A percentile compares a stretch with the other conserved stretches of the same genome.
Conservation (phyloP, 2,888 invertebrate species). For the Eledona agricola region DNA sequence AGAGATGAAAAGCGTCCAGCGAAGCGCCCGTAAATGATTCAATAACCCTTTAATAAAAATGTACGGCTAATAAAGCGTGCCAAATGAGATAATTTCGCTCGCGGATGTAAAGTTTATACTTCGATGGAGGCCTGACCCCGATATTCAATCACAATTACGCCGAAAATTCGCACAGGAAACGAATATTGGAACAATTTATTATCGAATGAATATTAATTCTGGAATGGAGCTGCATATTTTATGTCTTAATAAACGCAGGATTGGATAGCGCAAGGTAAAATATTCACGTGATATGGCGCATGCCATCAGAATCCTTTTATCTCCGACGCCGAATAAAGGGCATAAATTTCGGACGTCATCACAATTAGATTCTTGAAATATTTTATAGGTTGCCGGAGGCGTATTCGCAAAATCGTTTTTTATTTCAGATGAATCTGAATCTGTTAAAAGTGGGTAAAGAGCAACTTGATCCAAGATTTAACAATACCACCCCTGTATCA, state of each 20-base stretch:
- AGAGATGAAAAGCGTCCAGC: constrained; percentile 36
- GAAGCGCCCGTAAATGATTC: constrained; percentile 31
- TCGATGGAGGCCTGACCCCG: constrained; percentile 21
- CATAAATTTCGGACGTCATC: too few relatives aligned
- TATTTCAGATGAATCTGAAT: neutral
- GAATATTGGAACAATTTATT: constrained; percentile 13
- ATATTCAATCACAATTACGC: constrained; percentile 27
- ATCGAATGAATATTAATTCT: constrained; percentile 13
- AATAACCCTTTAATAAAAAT: constrained; percentile 34
- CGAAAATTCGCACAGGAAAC: constrained; percentile 1
- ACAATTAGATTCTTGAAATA: constrained; percentile 16
- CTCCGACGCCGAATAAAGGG: too few relatives aligned
- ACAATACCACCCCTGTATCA: too few relatives aligned
- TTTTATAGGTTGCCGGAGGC: too few relatives aligned
- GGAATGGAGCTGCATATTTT: constrained; percentile 22
- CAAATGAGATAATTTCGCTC: constrained; percentile 35
- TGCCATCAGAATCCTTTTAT: constrained; percentile 14
- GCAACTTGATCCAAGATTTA: too few relatives aligned
- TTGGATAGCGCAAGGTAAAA: constrained; percentile 18
- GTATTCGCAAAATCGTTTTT: constrained; percentile 1
- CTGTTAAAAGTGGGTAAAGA: neutral
- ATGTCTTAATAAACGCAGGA: constrained; percentile 26
- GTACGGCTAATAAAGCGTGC: constrained; percentile 30
- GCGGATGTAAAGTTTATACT: constrained; percentile 26
- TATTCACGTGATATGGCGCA: constrained; percentile 8